Evolutionary conservation across 2,888 invertebrate genomes (phyloP).

Genomic region (Oscheius onirici): DNA sequence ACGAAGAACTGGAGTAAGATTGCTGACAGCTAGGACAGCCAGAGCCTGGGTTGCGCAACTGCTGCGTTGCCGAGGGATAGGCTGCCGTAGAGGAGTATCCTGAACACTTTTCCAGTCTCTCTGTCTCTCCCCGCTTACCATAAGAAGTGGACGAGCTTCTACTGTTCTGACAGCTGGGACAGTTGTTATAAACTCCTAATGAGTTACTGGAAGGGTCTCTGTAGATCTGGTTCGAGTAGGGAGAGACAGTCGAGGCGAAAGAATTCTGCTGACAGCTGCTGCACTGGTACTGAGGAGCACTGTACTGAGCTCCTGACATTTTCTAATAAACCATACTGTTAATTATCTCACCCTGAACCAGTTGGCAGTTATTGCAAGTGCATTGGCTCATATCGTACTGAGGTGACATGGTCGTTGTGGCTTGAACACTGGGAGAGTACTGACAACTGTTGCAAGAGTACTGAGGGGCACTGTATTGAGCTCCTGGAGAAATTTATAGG

Average conservation of each 20-base stretch:
- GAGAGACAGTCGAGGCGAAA: neutral
- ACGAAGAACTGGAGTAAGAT: too few relatives aligned
- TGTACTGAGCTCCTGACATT: neutral
- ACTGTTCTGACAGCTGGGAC: too few relatives aligned
- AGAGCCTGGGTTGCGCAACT: too few relatives aligned
- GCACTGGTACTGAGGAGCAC: neutral
- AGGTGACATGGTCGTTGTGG: constrained; percentile 5
- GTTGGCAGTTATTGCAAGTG: constrained; percentile 16
- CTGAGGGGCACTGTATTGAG: constrained; percentile 3
- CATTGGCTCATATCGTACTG: neutral
- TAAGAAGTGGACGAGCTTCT: too few relatives aligned
- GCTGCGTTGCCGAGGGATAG: too few relatives aligned
- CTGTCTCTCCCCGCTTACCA: too few relatives aligned
- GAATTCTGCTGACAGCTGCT: constrained; percentile 3
- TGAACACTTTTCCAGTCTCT: too few relatives aligned
- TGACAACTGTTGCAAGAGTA: constrained; percentile 18
- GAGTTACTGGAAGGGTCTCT: neutral
- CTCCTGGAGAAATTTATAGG: neutral
- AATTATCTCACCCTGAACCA: neutral
- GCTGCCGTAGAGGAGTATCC: too few relatives aligned
- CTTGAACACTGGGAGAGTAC: constrained; percentile 8
- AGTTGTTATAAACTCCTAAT: too few relatives aligned
- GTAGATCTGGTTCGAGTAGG: neutral
- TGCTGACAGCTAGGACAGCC: too few relatives aligned
- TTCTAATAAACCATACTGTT: neutral